phyloP scores from a whole-genome alignment of 1,140 invertebrate species.

The Bombus sylvicola region DNA sequence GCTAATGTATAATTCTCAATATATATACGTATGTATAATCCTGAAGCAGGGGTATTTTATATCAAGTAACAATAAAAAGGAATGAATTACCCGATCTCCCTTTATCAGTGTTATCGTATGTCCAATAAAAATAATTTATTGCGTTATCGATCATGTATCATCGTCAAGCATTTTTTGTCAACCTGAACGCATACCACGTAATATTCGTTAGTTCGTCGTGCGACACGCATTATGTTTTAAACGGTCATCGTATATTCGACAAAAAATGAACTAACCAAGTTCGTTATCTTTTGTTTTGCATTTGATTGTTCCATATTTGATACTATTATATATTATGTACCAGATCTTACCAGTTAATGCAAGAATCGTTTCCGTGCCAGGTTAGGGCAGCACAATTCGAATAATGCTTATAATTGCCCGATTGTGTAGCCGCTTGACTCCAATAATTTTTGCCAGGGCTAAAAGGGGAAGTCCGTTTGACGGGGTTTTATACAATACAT shows the following conservation, averaged over 20 bases:
- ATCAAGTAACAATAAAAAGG: too few relatives aligned
- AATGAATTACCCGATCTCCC: too few relatives aligned
- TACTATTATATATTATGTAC: too few relatives aligned
- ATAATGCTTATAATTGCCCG: conserved; percentile 62
- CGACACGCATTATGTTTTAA: background rate
- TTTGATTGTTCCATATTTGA: background rate
- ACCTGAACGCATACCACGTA: too few relatives aligned
- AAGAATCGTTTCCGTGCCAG: background rate
- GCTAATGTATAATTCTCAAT: background rate
- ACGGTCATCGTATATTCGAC: too few relatives aligned
- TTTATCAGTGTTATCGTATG: too few relatives aligned
- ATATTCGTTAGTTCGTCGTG: too few relatives aligned
- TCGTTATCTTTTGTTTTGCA: background rate
- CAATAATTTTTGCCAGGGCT: background rate
- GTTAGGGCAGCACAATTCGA: conserved; percentile 54
- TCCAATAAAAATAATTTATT: too few relatives aligned
- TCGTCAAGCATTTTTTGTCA: too few relatives aligned
- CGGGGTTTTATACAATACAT: background rate
- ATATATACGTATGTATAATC: background rate
- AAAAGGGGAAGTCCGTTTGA: background rate
- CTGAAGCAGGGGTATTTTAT: background rate
- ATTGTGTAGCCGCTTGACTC: conserved; percentile 53
- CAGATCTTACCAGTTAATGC: background rate
- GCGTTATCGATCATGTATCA: too few relatives aligned
- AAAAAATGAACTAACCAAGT: background rate